A percentile compares a stretch with the other conserved stretches of the same genome.
Conservation (phyloP, 2,113 vertebrate genomes). For the Otus sunia region DNA sequence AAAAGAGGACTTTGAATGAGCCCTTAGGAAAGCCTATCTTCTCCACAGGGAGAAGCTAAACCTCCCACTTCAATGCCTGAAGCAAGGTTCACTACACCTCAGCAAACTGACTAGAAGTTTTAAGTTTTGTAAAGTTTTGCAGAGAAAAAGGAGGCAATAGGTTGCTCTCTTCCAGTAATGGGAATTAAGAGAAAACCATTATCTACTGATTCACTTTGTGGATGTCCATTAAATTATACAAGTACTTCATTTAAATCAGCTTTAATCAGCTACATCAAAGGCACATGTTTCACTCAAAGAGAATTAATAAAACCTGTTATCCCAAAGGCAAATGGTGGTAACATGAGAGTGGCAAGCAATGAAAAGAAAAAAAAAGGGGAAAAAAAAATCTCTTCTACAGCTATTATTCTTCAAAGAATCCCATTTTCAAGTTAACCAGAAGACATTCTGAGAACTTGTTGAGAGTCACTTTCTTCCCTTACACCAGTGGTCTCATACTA, state of each 20-base stretch:
- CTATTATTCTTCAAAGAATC: not conserved
- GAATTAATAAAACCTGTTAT: slow-evolving; percentile 27
- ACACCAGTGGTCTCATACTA: not conserved
- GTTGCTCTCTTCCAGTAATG: not conserved
- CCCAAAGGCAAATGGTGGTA: not conserved
- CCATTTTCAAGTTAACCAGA: not conserved
- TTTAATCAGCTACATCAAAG: slow-evolving; percentile 37
- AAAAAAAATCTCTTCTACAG: not conserved
- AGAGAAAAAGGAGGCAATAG: not conserved
- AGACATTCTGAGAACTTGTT: not conserved
- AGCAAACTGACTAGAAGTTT: not conserved
- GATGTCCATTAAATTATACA: not conserved
- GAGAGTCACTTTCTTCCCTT: not conserved
- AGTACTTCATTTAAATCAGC: not conserved
- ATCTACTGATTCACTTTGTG: not conserved
- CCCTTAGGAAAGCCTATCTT: not conserved
- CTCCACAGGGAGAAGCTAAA: not conserved
- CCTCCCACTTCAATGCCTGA: not conserved
- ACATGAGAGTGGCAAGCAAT: not conserved
- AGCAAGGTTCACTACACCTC: not conserved
- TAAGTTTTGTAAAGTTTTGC: not conserved
- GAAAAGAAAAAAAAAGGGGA: not conserved
- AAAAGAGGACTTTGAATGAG: not conserved
- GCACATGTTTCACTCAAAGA: not conserved
- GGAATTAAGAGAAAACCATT: not conserved